Percentiles rank a stretch among this genome's conserved stretches.
phyloP scores from a whole-genome alignment of 1,140 invertebrate genomes.

The Papilio dardanus region DNA sequence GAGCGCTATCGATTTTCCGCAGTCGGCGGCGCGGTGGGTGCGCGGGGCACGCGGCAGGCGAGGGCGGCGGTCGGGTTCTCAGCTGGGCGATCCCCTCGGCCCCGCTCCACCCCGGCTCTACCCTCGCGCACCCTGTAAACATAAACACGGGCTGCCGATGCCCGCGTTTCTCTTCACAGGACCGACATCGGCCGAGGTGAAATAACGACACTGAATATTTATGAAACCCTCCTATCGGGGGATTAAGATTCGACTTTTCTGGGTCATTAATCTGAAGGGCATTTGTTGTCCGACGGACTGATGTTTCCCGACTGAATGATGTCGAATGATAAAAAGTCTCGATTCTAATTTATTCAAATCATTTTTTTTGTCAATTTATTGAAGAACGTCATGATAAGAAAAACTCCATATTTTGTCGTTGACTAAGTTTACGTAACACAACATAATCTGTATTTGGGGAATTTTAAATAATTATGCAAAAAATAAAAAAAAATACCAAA shows the following conservation, averaged over 20 bases:
- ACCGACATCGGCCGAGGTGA: constrained; percentile 75
- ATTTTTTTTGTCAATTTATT: background rate
- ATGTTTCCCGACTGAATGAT: constrained; percentile 37
- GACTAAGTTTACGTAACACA: too few species aligned
- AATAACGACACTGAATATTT: constrained; percentile 80
- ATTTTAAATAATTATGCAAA: too few species aligned
- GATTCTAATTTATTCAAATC: constrained; percentile 7
- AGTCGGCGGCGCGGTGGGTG: constrained; percentile 47
- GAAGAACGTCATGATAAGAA: background rate
- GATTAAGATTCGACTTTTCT: constrained; percentile 76
- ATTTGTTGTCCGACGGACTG: constrained; percentile 51
- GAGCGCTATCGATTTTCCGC: constrained; percentile 77
- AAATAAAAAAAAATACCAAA: too few species aligned
- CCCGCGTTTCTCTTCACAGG: constrained; percentile 59
- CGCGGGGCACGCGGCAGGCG: constrained; percentile 34
- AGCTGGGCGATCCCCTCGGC: constrained; percentile 58
- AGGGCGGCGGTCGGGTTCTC: constrained; percentile 51
- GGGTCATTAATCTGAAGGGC: constrained; percentile 65
- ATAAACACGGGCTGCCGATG: constrained; percentile 71
- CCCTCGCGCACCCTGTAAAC: constrained; percentile 69
- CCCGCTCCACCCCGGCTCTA: background rate
- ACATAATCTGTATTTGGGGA: too few species aligned
- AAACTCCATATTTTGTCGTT: too few species aligned
- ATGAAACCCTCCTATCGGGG: constrained; percentile 72
- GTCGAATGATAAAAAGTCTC: constrained; percentile 13